Conservation (phyloP, 2,888 invertebrate species). For the Synergus itoensis region DNA sequence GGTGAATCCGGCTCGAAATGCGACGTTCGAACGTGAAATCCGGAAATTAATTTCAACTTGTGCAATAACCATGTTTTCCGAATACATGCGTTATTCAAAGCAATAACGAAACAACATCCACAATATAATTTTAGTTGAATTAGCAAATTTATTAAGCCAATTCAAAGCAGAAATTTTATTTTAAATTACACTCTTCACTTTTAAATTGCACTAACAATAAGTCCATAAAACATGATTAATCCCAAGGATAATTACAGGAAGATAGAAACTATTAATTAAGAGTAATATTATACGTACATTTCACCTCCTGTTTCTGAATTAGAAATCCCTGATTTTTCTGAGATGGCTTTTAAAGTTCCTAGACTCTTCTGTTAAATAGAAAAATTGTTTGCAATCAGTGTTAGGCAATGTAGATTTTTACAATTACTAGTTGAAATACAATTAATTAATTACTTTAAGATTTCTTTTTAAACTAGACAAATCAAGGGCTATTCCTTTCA, state of each 20-base stretch:
- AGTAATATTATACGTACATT: not conserved
- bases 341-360: not conserved
- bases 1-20: constrained; percentile 5
- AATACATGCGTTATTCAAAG: not conserved
- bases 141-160: not conserved
- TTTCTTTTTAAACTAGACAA: not conserved
- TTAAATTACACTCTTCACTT: not conserved
- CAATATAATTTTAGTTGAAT: not conserved
- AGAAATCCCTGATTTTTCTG: not conserved
- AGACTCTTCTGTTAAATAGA: not conserved
- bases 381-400: not conserved
- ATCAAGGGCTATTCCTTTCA: not conserved
- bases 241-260: not conserved
- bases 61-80: not conserved
- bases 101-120: not conserved
- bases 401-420: too few relatives aligned
- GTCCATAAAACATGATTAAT: too few relatives aligned
- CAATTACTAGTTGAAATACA: not conserved
- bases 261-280: not conserved
- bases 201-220: too few relatives aligned
- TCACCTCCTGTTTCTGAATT: not conserved
- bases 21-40: not conserved
- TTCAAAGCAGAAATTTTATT: not conserved
- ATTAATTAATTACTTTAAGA: not conserved
- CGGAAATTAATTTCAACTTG: constrained; percentile 35